Base-by-base conservation (phyloP, 2,888 invertebrate genomes). In the Pollenia amentaria region DNA sequence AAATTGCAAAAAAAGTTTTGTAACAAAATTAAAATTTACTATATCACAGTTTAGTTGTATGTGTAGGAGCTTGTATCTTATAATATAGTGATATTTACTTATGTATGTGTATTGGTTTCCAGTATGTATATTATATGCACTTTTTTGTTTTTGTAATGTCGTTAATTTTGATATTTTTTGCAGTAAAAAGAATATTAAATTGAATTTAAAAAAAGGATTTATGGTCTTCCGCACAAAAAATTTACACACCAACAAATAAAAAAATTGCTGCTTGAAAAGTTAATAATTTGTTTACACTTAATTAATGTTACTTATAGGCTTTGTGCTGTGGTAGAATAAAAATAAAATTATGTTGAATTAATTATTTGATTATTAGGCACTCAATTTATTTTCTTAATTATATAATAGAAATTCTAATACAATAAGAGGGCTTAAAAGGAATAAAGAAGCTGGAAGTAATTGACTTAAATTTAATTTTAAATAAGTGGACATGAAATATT, bases 21-120 rank as follows among this genome's bases (percentile, higher is more conserved):
- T 48, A 73, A 77, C 80, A 81, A 80, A 84, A 84, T 87, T 80
- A 81, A 73, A 84, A 69, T 77, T 87, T 77, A 87, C 73, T 67
- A 38, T 53, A 14, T 8, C 51, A 16, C 51, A 21, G n/a, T 12
- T 46, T 11, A 29, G 11, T 38, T 72, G 44, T 8, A 51, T 42
- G 44, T 42, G 38, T 44, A 12, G 18, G 2, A 53, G 21, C 60
- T 69, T 60, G 18, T 51, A 48, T 81, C 57, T 48, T 57, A 67
- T 65, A 60, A 48, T 48, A 51, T 21, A 40, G 38, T 75, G 60
- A 29, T 29, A 18, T 53, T 53, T 69, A 0, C 12, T 6, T 6
- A 7, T 10, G 48, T 29, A 40, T 48, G 29, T 10, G 14, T 62
- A 76, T 42, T 64, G 62, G 69, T 48, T 70, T 70, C 60, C 53